These are phyloP conservation scores for Pseudorasbora parva DNA, from an alignment of 2,113 vertebrate species.

Conservation along the genomic window DNA sequence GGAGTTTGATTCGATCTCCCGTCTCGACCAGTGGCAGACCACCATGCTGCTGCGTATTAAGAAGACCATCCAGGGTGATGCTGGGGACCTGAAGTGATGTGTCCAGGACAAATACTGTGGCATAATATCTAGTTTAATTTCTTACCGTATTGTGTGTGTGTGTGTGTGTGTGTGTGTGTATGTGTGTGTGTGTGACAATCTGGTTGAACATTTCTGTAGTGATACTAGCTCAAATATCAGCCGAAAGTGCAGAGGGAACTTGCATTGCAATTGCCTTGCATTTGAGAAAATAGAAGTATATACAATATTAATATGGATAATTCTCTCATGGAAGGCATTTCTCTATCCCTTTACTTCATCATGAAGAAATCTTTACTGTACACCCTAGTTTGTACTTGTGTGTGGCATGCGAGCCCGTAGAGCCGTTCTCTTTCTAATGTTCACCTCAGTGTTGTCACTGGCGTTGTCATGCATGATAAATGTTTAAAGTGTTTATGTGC, in stretches of 20 bases:
- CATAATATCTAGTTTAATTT: conserved; percentile 27
- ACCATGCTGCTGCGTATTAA: conserved; percentile 98
- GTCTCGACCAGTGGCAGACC: conserved; percentile 95
- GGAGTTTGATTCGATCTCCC: conserved; percentile 93
- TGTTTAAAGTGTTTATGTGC: conserved; percentile 34
- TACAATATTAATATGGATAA: conserved; percentile 41
- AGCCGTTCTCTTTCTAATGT: conserved; percentile 34
- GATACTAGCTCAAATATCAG: conserved; percentile 37
- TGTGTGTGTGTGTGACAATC: conserved; percentile 54
- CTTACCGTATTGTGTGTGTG: conserved; percentile 25
- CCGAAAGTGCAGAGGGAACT: neutral
- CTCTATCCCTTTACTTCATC: conserved; percentile 46
- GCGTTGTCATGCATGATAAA: conserved; percentile 50
- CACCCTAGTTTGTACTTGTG: conserved; percentile 34
- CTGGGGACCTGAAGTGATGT: conserved; percentile 89
- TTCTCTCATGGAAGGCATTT: conserved; percentile 20
- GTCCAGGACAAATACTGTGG: neutral
- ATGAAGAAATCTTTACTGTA: conserved; percentile 5
- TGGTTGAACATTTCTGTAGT: conserved; percentile 42
- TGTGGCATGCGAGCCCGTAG: conserved; percentile 49
- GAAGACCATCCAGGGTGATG: conserved; percentile 92
- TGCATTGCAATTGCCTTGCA: conserved; percentile 8
- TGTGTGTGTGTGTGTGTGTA: conserved; percentile 47
- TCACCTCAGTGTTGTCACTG: conserved; percentile 42
- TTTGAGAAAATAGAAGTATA: conserved; percentile 38